Conservation (phyloP, 2,797 vertebrate species). For the Paramormyrops hopkinsi region DNA sequence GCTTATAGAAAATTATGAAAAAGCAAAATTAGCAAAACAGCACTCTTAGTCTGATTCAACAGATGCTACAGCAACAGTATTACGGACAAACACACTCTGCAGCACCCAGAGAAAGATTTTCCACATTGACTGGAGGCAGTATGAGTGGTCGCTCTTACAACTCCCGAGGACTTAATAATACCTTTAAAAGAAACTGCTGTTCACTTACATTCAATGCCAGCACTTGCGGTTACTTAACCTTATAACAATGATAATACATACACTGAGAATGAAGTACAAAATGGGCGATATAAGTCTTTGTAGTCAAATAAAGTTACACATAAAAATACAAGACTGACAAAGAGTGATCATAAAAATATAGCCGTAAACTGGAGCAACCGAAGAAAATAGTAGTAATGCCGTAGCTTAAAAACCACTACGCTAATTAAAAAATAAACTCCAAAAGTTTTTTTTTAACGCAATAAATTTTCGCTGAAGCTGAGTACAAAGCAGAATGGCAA, state of each 20-base stretch:
- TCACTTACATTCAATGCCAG: background rate
- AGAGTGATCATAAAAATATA: background rate
- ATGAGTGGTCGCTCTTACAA: too few species aligned
- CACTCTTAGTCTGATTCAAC: background rate
- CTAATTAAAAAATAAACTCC: background rate
- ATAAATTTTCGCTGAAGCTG: background rate
- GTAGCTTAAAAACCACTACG: background rate
- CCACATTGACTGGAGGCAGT: too few species aligned
- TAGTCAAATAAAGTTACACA: background rate
- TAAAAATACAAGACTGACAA: background rate
- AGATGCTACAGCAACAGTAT: background rate
- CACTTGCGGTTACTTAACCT: background rate
- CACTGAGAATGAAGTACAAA: background rate
- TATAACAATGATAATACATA: background rate
- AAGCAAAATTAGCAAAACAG: background rate
- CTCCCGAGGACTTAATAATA: background rate
- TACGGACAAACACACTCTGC: background rate
- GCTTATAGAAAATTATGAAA: conserved; percentile 1
- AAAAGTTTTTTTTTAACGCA: background rate
- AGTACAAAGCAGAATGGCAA: background rate
- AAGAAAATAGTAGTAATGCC: background rate
- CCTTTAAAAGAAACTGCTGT: background rate
- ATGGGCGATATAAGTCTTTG: background rate
- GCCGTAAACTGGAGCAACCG: background rate
- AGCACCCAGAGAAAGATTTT: background rate